Conservation (phyloP, 1,140 invertebrate species). For the Drosophila rhopaloa region DNA sequence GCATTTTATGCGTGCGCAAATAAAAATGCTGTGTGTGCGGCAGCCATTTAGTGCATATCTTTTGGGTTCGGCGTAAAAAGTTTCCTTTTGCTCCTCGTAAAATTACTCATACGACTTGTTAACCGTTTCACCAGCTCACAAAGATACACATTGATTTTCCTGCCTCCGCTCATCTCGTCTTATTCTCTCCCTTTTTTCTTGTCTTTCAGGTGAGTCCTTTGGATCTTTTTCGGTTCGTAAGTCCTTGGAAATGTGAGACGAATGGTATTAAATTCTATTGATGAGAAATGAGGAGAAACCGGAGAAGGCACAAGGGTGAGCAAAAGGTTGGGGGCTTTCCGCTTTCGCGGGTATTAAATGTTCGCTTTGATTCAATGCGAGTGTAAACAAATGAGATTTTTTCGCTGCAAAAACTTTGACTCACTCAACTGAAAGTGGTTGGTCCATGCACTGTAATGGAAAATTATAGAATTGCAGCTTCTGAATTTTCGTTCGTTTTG, state of each 20-base stretch:
- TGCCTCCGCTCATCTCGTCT: constrained; percentile 22
- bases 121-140: constrained; percentile 53
- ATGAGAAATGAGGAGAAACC: constrained; percentile 10
- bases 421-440: constrained; percentile 19
- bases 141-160: constrained; percentile 51
- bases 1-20: constrained; percentile 76
- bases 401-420: constrained; percentile 16
- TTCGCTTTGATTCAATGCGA: constrained; percentile 46
- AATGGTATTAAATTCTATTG: constrained; percentile 30
- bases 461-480: too few relatives aligned
- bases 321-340: not conserved
- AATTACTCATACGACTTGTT: constrained; percentile 80
- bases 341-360: constrained; percentile 27
- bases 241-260: constrained; percentile 30
- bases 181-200: constrained; percentile 10
- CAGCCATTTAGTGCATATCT: constrained; percentile 36
- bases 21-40: constrained; percentile 55
- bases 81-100: constrained; percentile 55
- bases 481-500: too few relatives aligned
- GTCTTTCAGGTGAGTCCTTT: constrained; percentile 62
- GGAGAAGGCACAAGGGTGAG: constrained; percentile 8
- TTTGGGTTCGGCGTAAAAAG: constrained; percentile 54
- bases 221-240: constrained; percentile 3
- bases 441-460: not conserved
- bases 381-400: constrained; percentile 46